phyloP scores from a whole-genome alignment of 2,888 invertebrate species.

The Luperina testacea region DNA sequence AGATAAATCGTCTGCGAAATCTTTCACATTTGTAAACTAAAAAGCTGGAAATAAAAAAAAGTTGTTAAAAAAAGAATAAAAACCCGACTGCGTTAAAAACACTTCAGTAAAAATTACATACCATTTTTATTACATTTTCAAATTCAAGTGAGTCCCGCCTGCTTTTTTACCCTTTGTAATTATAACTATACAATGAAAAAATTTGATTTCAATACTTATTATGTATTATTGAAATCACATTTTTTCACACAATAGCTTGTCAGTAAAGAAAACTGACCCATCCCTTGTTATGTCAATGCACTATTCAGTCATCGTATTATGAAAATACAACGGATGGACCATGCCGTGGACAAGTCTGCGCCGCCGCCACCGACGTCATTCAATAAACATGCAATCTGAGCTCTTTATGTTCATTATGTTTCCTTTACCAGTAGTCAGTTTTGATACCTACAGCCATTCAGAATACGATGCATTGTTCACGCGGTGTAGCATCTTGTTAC shows the following conservation, averaged over 20 bases:
- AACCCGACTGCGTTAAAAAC: too few species aligned
- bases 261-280: slow-evolving; percentile 60
- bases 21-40: too few species aligned
- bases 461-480: slow-evolving; percentile 64
- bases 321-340: slow-evolving; percentile 66
- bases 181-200: not conserved
- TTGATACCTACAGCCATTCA: slow-evolving; percentile 51
- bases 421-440: slow-evolving; percentile 62
- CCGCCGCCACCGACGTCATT: slow-evolving; percentile 52
- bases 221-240: slow-evolving; percentile 5
- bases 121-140: too few species aligned
- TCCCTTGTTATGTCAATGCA: slow-evolving; percentile 66
- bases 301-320: slow-evolving; percentile 66
- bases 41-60: too few species aligned
- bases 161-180: not conserved
- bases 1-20: too few species aligned
- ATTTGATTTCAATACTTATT: not conserved
- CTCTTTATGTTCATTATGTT: slow-evolving; percentile 61
- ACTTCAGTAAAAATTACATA: too few species aligned
- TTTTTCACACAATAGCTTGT: slow-evolving; percentile 58
- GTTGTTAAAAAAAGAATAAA: too few species aligned
- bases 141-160: too few species aligned
- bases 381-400: slow-evolving; percentile 67
- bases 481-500: slow-evolving; percentile 54
- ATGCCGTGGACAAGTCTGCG: slow-evolving; percentile 47